Evolutionary conservation across 2,888 invertebrate species (phyloP).

Genomic region (Chrysotoxum bicinctum): DNA sequence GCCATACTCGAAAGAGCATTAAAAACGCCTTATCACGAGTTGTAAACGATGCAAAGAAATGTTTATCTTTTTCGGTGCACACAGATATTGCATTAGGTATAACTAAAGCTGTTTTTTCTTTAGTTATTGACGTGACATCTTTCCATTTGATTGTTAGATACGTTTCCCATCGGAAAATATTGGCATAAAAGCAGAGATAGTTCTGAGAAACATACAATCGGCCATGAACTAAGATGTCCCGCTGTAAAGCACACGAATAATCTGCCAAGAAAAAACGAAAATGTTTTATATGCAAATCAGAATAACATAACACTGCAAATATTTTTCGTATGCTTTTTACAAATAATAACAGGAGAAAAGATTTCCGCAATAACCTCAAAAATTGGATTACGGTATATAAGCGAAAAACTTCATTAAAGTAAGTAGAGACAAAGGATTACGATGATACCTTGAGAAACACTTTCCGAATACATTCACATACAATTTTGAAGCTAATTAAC

Average conservation of each 20-base stretch:
- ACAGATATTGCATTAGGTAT: constrained; percentile 98
- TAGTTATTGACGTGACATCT: constrained; percentile 95
- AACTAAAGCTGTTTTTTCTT: constrained; percentile 95
- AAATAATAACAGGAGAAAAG: too few relatives aligned
- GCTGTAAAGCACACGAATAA: constrained; percentile 98
- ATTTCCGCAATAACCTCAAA: too few relatives aligned
- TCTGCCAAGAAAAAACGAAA: constrained; percentile 84
- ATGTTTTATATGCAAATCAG: not conserved
- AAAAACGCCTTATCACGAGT: constrained; percentile 96
- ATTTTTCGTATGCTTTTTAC: not conserved
- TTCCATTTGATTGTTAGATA: constrained; percentile 92
- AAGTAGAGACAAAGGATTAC: too few relatives aligned
- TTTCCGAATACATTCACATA: too few relatives aligned
- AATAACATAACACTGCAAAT: too few relatives aligned
- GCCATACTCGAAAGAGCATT: constrained; percentile 98
- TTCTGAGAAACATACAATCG: constrained; percentile 97
- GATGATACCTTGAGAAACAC: too few relatives aligned
- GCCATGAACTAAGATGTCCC: constrained; percentile 97
- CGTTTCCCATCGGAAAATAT: constrained; percentile 98
- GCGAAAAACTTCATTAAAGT: too few relatives aligned
- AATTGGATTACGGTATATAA: too few relatives aligned
- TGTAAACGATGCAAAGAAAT: constrained; percentile 97
- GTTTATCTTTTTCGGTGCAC: constrained; percentile 90
- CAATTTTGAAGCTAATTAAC: too few relatives aligned
- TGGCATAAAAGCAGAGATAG: constrained; percentile 98